phyloP scores from a whole-genome alignment of 2,797 vertebrate genomes.

The Enteromius treurensis region DNA sequence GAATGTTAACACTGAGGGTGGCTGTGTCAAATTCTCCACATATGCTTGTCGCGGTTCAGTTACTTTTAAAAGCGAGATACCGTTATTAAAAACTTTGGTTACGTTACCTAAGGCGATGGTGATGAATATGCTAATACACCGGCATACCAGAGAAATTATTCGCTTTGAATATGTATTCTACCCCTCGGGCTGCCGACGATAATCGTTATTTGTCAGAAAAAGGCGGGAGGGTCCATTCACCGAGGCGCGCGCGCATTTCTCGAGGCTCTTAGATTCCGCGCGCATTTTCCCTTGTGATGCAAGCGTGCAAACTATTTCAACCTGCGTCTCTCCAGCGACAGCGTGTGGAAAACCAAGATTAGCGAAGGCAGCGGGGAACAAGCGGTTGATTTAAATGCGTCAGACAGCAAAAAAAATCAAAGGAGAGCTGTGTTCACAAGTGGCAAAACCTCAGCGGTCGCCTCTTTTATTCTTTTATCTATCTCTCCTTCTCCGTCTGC shows the following conservation, averaged over 20 bases:
- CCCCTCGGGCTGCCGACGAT: slow-evolving; percentile 43
- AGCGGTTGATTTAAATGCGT: slow-evolving; percentile 11
- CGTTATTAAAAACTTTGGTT: slow-evolving; percentile 54
- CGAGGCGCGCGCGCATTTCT: slow-evolving; percentile 25
- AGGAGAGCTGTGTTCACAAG: slow-evolving; percentile 17
- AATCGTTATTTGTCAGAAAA: slow-evolving; percentile 37
- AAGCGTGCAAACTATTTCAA: slow-evolving; percentile 31
- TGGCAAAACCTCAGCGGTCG: slow-evolving; percentile 59
- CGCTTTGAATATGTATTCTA: slow-evolving; percentile 52
- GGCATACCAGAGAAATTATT: slow-evolving; percentile 41
- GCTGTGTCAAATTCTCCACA: slow-evolving; percentile 54
- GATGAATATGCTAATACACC: slow-evolving; percentile 49
- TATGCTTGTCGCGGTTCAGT: slow-evolving; percentile 51
- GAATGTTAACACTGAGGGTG: slow-evolving; percentile 53
- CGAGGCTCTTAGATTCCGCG: slow-evolving; percentile 43
- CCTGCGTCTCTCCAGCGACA: background rate
- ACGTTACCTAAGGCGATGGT: slow-evolving; percentile 45
- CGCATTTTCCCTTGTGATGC: slow-evolving; percentile 49
- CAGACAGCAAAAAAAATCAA: slow-evolving; percentile 13
- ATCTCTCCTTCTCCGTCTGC: slow-evolving; percentile 53
- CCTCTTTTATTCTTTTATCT: slow-evolving; percentile 59
- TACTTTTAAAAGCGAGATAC: slow-evolving; percentile 48
- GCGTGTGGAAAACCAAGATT: slow-evolving; percentile 2
- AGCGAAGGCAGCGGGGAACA: background rate
- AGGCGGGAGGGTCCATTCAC: slow-evolving; percentile 21